Base-by-base conservation (phyloP, 2,888 invertebrate species). In the Drosophila multiciliata region DNA sequence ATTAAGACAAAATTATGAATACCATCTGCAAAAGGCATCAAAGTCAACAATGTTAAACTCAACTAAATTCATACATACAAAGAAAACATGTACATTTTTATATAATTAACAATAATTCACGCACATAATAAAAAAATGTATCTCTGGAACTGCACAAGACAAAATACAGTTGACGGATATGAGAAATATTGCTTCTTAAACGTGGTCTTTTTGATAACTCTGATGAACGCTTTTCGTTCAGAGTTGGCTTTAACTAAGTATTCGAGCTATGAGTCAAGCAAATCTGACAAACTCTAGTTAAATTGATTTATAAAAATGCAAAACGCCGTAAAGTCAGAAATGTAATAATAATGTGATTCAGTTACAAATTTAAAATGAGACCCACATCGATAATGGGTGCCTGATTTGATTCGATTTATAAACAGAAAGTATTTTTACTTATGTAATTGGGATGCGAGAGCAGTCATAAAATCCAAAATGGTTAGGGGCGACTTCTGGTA, bases 141-240 rank as follows among this genome's bases (percentile, higher is more conserved):
- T 49, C 38, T 48, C 35, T 33, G 54, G 48, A 23, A 52, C 32
- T 29, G 32, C 49, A 15, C 59, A 69, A 70, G 35, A 68, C 33
- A 52, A 23, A 57, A 15, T 61, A 45, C 45, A 63, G 26, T 38
- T 36, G 26, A 68, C 67, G 67, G 68, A 73, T 66, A 60, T 74
- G 45, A 32, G 12, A 32, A 52, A 45, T 60, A 62, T 63, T 75
- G 38, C 12, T 40, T 61, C 45, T 64, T 15, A 62, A 62, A 74
- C 73, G 73, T 74, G 73, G 69, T 75, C 20, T 23, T 75, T 75
- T 50, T 29, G 36, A 6, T 42, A 45, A 15, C 20, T 8, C 15
- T 15, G 20, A 45, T 15, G 15, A 45, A 20, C 8, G 15, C 45
- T 45, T 45, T 45, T 23, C 20, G 45, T 8, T 45, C 23, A 45